Evolutionary conservation across 2,797 vertebrate species (phyloP), one percentile per base, ranked within the genome.

Genomic region (Channallabes apus): DNA sequence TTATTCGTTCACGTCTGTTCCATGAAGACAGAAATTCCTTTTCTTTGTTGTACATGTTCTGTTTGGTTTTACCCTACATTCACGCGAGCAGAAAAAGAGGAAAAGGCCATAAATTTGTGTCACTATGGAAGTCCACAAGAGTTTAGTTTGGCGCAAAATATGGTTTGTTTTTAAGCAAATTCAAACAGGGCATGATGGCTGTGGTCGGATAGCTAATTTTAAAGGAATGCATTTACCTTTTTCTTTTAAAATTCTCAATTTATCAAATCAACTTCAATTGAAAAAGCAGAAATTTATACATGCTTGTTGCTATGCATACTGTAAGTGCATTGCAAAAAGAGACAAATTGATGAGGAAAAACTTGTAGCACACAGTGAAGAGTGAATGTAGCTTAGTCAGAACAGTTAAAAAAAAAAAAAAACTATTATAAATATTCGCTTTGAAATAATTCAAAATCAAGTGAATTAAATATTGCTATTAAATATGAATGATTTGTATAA

Each of bases 1-100:
- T 85, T 24, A 46, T 29, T 62, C 11, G 79, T 46, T 86, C 73
- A 82, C 38, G 22, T 32, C 64, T 82, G 46, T 78, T 77, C n/a
- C 76, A 58, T 83, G n/a, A 46, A 79, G 9, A 11, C 14, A 35
- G 15, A 5, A 46, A 24, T 27, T 58, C 4, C 15, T 51, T 76
- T 12, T 61, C 24, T 38, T 46, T 20, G 35, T 69, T 18, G 59
- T 9, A 71, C 22, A 32, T 56, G 4, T 82, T 62, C 24, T 46
- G 24, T 85, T 73, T 27, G 41, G 41, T 38, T 20, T 58, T 61
- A 73, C 18, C 22, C 20, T 24, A 12, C 29, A 59, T 24, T 78
- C 29, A 62, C 56, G 59, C 32, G 22, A 79, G 56, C 18, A 11
- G 38, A 54, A 54, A 71, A 38, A 67, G 0, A 1, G 56, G 12